Conservation (phyloP, 35 echinoderm and acorn worm species). For the Stichopus chloronotus region DNA sequence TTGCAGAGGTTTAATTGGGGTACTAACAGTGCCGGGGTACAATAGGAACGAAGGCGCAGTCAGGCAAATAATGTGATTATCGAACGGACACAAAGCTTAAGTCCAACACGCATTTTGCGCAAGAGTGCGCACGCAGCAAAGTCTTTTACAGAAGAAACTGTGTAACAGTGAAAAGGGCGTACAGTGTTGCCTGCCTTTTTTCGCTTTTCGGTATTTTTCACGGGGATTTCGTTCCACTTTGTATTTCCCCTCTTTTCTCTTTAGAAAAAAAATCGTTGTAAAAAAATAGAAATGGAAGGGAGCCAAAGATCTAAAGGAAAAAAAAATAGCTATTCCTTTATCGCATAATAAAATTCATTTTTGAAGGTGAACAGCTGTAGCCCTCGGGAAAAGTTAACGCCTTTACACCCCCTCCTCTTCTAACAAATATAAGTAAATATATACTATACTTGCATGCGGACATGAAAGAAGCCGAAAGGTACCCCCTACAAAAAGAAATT, state of each 20-base stretch:
- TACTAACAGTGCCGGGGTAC: conserved; percentile 14
- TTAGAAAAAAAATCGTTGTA: not conserved
- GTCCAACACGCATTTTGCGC: conserved; percentile 29
- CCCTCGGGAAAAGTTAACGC: conserved; percentile 32
- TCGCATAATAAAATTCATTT: not conserved
- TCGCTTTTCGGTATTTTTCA: conserved; percentile 11
- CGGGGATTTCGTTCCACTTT: not conserved
- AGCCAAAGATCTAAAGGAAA: not conserved
- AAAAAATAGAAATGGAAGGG: not conserved
- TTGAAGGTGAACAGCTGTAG: conserved; percentile 29
- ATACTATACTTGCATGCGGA: not conserved
- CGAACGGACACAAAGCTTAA: conserved; percentile 26
- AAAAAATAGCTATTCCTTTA: not conserved
- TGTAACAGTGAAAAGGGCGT: conserved; percentile 41
- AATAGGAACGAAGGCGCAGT: not conserved
- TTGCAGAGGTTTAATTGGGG: conserved; percentile 42
- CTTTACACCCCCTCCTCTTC: not conserved
- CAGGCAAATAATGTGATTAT: conserved; percentile 35
- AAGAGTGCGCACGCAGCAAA: conserved; percentile 38
- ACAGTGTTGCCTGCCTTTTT: not conserved
- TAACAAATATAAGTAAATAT: not conserved
- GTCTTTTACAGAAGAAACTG: not conserved
- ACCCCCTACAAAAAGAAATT: not conserved
- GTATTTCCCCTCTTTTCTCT: not conserved
- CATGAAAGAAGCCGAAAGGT: not conserved